A percentile compares a stretch with the other conserved stretches of the same genome.
Evolutionary conservation across 2,113 vertebrate species (phyloP).

Genomic region (Odontophorus gujanensis): DNA sequence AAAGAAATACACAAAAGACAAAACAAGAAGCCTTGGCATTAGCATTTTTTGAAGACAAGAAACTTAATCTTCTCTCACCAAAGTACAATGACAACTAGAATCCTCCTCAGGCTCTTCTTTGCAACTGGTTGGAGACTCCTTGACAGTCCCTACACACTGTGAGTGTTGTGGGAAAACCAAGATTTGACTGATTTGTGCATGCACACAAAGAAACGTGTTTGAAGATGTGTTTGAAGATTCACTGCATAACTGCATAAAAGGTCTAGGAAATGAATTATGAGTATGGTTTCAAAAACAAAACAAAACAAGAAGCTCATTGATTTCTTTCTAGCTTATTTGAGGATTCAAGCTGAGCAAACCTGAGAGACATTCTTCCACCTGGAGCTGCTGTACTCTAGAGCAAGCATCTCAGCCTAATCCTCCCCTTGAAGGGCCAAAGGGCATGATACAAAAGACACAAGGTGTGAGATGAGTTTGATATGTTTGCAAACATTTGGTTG

Average conservation of each 20-base stretch:
- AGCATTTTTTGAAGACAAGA: not conserved
- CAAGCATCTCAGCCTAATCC: not conserved
- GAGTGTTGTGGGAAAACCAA: not conserved
- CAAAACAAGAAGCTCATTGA: not conserved
- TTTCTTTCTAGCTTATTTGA: not conserved
- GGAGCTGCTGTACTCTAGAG: fast-evolving
- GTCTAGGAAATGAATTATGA: not conserved
- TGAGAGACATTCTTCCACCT: not conserved
- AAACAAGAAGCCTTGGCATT: not conserved
- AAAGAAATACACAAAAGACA: not conserved
- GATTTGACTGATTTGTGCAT: not conserved
- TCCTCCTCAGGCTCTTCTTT: not conserved
- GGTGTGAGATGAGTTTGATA: not conserved
- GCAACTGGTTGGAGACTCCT: not conserved
- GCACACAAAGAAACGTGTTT: not conserved
- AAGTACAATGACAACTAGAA: not conserved
- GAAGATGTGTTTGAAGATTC: not conserved
- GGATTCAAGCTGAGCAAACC: not conserved
- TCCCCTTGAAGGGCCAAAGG: not conserved
- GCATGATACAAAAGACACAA: not conserved
- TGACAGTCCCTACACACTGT: not conserved
- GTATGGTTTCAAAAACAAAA: fast-evolving
- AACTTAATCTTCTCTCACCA: not conserved
- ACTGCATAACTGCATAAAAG: fast-evolving
- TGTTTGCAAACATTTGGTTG: not conserved